Evolutionary conservation across 2,888 invertebrate genomes (phyloP).

Genomic region (Atethmia centrago): DNA sequence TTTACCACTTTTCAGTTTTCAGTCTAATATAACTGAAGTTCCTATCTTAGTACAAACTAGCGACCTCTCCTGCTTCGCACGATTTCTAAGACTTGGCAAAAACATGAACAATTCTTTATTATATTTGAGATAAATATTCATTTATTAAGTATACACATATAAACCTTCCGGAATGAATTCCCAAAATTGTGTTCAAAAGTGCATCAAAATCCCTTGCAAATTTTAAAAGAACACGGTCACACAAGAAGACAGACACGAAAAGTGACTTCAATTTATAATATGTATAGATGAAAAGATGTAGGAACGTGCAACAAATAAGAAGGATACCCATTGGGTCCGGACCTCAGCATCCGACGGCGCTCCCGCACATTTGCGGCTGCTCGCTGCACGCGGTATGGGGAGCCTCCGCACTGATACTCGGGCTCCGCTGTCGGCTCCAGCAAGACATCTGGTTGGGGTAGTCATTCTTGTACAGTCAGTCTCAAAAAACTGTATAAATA

Average conservation of each 20-base stretch:
- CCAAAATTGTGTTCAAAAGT: no score
- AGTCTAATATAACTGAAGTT: no score
- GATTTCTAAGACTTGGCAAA: no score
- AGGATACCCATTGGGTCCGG: slow-evolving; percentile 95
- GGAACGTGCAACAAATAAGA: slow-evolving; percentile 69
- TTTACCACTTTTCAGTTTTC: neutral
- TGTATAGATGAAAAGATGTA: slow-evolving; percentile 10
- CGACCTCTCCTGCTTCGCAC: no score
- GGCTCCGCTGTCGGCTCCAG: slow-evolving; percentile 89
- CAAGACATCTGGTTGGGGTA: slow-evolving; percentile 76
- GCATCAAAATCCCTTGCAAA: no score
- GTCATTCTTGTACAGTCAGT: neutral
- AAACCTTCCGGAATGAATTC: no score
- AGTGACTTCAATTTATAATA: no score
- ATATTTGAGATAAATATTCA: no score
- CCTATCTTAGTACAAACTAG: neutral
- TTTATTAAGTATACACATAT: no score
- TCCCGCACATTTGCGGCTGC: slow-evolving; percentile 99
- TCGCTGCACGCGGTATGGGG: slow-evolving; percentile 96
- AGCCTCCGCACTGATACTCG: slow-evolving; percentile 91
- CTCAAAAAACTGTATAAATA: neutral
- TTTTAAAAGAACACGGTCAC: no score
- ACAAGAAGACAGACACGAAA: no score
- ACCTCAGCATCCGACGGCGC: slow-evolving; percentile 99
- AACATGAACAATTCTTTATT: no score